phyloP scores from a whole-genome alignment of 2,888 invertebrate species.

The Reticulitermes lucifugus region DNA sequence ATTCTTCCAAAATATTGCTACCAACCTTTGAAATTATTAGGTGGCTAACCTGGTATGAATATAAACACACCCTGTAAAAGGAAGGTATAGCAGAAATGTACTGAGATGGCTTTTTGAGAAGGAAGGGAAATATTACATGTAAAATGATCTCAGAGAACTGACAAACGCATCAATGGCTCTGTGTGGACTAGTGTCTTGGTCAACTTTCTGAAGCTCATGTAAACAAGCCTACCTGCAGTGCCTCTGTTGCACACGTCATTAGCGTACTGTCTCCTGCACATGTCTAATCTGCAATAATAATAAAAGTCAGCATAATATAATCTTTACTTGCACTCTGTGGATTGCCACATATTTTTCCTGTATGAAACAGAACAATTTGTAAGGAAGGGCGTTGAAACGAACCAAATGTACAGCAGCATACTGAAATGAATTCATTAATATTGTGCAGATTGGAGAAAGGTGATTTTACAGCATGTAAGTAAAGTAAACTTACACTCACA shows the following conservation, averaged over 20 bases:
- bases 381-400: neutral
- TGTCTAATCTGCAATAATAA: conserved; percentile 91
- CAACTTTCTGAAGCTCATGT: conserved; percentile 17
- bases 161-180: neutral
- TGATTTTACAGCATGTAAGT: neutral
- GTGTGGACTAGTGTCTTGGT: conserved; percentile 6
- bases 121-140: too few relatives aligned
- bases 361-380: neutral
- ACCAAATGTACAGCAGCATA: conserved; percentile 6
- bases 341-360: neutral
- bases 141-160: neutral
- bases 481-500: too few relatives aligned
- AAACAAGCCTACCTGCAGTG: conserved; percentile 89
- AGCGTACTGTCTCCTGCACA: conserved; percentile 96
- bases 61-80: too few relatives aligned
- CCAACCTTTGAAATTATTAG: too few relatives aligned
- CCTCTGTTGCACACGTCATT: conserved; percentile 97
- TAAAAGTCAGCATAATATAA: conserved; percentile 45
- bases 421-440: conserved; percentile 15
- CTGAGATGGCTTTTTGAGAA: too few relatives aligned
- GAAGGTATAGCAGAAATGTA: too few relatives aligned
- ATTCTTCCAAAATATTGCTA: too few relatives aligned
- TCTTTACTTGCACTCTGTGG: conserved; percentile 5
- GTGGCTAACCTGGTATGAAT: too few relatives aligned
- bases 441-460: neutral